Conservation (phyloP, 2,888 invertebrate species). For the Microchrysa polita region DNA sequence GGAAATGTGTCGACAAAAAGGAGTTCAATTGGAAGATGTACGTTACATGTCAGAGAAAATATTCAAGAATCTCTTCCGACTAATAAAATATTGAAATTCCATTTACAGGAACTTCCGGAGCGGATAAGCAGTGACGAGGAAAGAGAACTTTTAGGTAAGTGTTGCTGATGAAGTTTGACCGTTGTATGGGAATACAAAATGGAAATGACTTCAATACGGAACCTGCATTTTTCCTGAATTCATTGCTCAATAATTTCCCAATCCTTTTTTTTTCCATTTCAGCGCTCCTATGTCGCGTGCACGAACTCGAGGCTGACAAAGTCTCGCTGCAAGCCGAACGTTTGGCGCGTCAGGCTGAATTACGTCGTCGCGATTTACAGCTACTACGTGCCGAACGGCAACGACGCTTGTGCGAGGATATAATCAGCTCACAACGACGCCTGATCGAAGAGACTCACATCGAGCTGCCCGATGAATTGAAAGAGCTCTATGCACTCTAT, state of each 20-base stretch:
- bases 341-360: conserved; percentile 85
- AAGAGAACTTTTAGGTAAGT: conserved; percentile 73
- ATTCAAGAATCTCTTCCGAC: conserved; percentile 1
- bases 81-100: background rate
- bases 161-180: background rate
- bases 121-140: conserved; percentile 89
- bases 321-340: conserved; percentile 89
- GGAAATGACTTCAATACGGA: too few species aligned
- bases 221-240: too few species aligned
- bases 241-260: too few species aligned
- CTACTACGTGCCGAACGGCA: conserved; percentile 85
- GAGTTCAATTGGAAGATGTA: conserved; percentile 86
- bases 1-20: conserved; percentile 80
- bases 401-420: conserved; percentile 87
- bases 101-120: conserved; percentile 80
- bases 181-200: background rate
- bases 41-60: conserved; percentile 53
- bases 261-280: conserved; percentile 63
- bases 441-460: conserved; percentile 83
- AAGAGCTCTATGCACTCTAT: conserved; percentile 82
- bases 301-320: conserved; percentile 94
- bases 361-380: conserved; percentile 84
- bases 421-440: conserved; percentile 86
- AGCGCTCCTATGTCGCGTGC: conserved; percentile 88
- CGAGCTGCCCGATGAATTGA: conserved; percentile 77